These are phyloP conservation scores for Holothuria leucospilota DNA, from an alignment of 53 echinoderm and acorn worm species.

Conservation along the genomic window DNA sequence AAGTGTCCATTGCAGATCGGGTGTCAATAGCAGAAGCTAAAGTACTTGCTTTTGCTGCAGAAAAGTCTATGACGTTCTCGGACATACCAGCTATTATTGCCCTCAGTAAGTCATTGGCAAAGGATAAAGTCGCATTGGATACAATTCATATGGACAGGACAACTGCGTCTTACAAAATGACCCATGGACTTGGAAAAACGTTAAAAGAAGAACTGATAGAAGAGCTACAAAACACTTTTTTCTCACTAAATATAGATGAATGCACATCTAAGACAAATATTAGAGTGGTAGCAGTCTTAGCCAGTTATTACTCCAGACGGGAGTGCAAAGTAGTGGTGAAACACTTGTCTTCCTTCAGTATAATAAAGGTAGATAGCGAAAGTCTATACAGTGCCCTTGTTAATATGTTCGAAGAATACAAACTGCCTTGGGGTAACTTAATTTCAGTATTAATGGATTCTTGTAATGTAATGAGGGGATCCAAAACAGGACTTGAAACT, in stretches of 20 bases:
- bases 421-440: constrained; percentile 51
- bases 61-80: constrained; percentile 40
- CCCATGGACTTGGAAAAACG: constrained; percentile 60
- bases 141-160: constrained; percentile 53
- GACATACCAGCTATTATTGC: constrained; percentile 59
- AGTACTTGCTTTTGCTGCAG: constrained; percentile 59
- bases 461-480: constrained; percentile 63
- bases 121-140: constrained; percentile 50
- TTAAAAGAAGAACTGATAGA: constrained; percentile 54
- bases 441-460: constrained; percentile 59
- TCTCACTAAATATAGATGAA: constrained; percentile 70
- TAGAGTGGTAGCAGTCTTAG: constrained; percentile 56
- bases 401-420: constrained; percentile 43
- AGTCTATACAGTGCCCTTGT: constrained; percentile 51
- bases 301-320: constrained; percentile 41
- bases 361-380: constrained; percentile 44
- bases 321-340: constrained; percentile 4
- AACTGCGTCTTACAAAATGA: constrained; percentile 60
- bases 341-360: constrained; percentile 56
- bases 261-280: constrained; percentile 56
- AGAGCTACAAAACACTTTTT: constrained; percentile 38
- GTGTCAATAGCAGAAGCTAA: constrained; percentile 58
- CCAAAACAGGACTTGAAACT: constrained; percentile 57
- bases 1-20: constrained; percentile 51
- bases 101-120: constrained; percentile 53